Percentiles rank a stretch among this genome's conserved stretches.
Conservation (phyloP, 2,797 vertebrate genomes). For the Borostomias antarcticus region DNA sequence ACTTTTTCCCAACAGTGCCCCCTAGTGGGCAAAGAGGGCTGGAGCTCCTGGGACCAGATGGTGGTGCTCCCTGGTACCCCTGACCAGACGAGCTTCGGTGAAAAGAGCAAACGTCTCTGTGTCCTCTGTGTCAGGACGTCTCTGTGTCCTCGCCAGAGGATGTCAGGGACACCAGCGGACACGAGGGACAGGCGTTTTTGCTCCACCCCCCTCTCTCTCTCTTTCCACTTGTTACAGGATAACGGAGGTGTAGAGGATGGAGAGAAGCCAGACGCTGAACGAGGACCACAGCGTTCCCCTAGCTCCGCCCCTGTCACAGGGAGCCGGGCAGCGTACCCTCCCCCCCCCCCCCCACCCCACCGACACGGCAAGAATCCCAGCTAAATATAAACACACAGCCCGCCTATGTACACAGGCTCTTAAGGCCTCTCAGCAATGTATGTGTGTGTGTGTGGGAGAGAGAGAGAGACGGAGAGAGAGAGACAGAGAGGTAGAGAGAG, state of each 20-base stretch:
- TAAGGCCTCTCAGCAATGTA: constrained; percentile 45
- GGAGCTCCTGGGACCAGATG: not conserved
- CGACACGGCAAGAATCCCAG: constrained; percentile 25
- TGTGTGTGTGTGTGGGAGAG: constrained; percentile 45
- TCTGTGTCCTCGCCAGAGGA: not conserved
- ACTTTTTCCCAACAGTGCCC: too few species aligned
- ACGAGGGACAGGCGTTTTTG: not conserved
- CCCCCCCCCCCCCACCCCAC: not conserved
- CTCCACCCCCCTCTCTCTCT: constrained; percentile 7
- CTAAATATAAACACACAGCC: constrained; percentile 56
- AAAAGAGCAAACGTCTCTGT: not conserved
- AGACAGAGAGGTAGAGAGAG: not conserved
- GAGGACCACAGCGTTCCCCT: constrained; percentile 26
- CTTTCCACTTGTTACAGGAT: not conserved
- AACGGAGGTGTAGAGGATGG: not conserved
- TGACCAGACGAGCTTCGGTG: too few species aligned
- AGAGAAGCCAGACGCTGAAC: not conserved
- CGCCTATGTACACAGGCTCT: constrained; percentile 29
- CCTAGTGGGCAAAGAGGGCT: too few species aligned
- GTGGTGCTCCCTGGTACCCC: not conserved
- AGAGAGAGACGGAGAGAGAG: constrained; percentile 16
- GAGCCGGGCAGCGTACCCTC: too few species aligned
- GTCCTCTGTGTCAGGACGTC: not conserved
- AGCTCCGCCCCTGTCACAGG: constrained; percentile 16
- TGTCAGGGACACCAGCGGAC: not conserved